phyloP scores from a whole-genome alignment of 2,888 invertebrate species.

The Orthosia incerta region DNA sequence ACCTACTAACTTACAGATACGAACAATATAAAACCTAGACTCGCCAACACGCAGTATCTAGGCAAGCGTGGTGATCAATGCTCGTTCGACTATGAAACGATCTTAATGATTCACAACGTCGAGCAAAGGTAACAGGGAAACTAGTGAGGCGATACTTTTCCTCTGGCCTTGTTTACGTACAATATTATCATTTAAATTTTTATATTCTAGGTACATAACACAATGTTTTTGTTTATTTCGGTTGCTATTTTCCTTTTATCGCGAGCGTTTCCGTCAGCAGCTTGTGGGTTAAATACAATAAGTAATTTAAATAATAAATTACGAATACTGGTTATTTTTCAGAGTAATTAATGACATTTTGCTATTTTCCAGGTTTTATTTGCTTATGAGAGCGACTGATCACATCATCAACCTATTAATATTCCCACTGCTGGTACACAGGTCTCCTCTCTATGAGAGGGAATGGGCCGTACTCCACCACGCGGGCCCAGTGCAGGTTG shows the following conservation, averaged over 20 bases:
- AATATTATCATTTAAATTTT: not conserved
- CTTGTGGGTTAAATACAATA: not conserved
- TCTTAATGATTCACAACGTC: too few species aligned
- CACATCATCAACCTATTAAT: too few species aligned
- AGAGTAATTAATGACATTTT: too few species aligned
- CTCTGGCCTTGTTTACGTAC: slow-evolving; percentile 14
- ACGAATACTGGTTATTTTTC: too few species aligned
- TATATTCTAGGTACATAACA: not conserved
- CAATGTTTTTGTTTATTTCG: not conserved
- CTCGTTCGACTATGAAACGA: too few species aligned
- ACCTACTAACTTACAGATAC: too few species aligned
- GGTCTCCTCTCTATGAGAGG: too few species aligned
- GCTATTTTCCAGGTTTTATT: not conserved
- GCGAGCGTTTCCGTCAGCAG: not conserved
- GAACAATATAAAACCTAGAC: too few species aligned
- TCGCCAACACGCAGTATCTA: too few species aligned
- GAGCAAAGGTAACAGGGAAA: not conserved
- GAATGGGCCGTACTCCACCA: too few species aligned
- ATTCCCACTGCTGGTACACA: too few species aligned
- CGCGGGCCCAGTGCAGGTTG: too few species aligned
- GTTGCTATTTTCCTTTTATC: not conserved
- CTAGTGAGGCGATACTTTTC: slow-evolving; percentile 12
- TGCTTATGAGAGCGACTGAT: not conserved
- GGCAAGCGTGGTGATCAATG: not conserved
- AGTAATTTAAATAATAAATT: not conserved